Conservation (phyloP, 2,797 vertebrate genomes). For the Lacerta viridis region DNA sequence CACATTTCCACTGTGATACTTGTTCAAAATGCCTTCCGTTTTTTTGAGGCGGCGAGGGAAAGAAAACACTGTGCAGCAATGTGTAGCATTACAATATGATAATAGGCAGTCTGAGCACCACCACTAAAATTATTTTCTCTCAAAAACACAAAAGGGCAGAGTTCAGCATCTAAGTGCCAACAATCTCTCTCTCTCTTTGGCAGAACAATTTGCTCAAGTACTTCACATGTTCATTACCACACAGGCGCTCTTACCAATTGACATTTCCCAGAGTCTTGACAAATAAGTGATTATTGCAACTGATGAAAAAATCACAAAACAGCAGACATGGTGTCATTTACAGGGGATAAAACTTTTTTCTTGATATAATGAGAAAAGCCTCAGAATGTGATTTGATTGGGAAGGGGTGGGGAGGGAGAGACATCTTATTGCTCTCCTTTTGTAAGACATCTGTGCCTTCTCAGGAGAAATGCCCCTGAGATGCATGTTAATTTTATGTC, state of each 20-base stretch:
- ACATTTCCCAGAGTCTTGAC: constrained; percentile 10
- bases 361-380: background rate
- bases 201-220: background rate
- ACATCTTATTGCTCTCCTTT: background rate
- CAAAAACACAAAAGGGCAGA: constrained; percentile 19
- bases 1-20: background rate
- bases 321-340: background rate
- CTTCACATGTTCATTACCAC: background rate
- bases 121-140: background rate
- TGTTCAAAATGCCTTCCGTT: constrained; percentile 9
- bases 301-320: background rate
- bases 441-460: background rate
- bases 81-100: background rate
- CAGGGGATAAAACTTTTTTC: background rate
- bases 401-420: background rate
- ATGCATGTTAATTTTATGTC: background rate
- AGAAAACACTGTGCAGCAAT: no score
- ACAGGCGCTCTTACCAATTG: background rate
- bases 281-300: background rate
- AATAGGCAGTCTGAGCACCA: background rate
- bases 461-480: background rate
- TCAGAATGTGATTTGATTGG: background rate
- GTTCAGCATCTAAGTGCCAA: background rate
- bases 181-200: constrained; percentile 14
- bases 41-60: background rate